phyloP scores from a whole-genome alignment of 2,797 vertebrate genomes.

The Enteromius treurensis region DNA sequence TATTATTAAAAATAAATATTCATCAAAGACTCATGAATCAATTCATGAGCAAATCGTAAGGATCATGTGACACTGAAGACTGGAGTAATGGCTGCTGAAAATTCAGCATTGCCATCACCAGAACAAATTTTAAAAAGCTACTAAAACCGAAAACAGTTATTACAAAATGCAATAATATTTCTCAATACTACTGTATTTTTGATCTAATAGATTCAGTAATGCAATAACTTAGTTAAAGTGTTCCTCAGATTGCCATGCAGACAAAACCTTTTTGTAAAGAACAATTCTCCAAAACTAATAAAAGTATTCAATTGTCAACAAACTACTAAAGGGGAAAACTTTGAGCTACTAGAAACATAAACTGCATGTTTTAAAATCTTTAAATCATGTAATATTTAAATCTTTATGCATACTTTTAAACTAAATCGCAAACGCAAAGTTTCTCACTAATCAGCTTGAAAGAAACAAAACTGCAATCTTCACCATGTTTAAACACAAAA shows the following conservation, averaged over 20 bases:
- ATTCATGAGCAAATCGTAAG: background rate
- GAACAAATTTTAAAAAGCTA: background rate
- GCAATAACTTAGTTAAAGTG: background rate
- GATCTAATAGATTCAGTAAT: background rate
- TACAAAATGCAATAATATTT: background rate
- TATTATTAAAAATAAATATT: background rate
- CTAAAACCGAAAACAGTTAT: background rate
- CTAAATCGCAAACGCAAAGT: background rate
- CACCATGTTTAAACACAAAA: background rate
- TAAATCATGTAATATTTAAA: background rate
- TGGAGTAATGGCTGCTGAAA: background rate
- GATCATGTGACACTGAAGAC: background rate
- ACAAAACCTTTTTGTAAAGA: background rate
- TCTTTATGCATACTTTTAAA: background rate
- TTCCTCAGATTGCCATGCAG: background rate
- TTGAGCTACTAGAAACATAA: background rate
- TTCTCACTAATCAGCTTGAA: background rate
- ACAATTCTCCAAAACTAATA: background rate
- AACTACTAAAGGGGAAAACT: background rate
- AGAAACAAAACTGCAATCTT: background rate
- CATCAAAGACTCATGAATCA: background rate
- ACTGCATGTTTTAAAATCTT: too few species aligned
- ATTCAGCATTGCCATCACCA: background rate
- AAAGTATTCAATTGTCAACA: constrained; percentile 1
- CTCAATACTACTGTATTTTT: background rate